Base-by-base conservation (phyloP, 64 coral and sea anemone species). In the Actinia equina region DNA sequence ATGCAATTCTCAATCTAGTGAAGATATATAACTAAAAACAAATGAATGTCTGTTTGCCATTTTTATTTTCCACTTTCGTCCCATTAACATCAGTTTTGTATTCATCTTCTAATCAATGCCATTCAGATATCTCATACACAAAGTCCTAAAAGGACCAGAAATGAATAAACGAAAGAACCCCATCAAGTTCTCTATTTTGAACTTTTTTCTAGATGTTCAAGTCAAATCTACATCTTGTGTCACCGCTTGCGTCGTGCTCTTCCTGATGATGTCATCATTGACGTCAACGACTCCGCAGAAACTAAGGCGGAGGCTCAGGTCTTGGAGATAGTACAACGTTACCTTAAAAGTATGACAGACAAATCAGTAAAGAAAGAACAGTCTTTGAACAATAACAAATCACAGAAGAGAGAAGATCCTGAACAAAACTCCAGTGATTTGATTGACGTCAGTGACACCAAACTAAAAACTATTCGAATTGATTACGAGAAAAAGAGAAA, bases 211-310 rank as follows among this genome's bases (percentile, higher is more conserved):
- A 74, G 69, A 74, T 41, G 26, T 74, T 41, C 69, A 74, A 74
- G 69, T 74, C 78, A 81, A n/a, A 52, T 52, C 22, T 52, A 81
- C 49, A 37, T 52, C 49, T 19, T 81, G 5, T 18, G 52, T 52
- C 78, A 81, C 78, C 17, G 27, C 52, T 22, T 81, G 18, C 78
- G 78, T 81, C 16, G 52, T 11, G 43, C 43, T 81, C 49, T 81
- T 14, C 78, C 78, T 81, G 78, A 81, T 52, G 78, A 81, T n/a
- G 43, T 81, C 41, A 81, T n/a, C 45, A 81, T 81, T 49, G 22
- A 81, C 18, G 49, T 52, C 78, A 81, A 23, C 52, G 16, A 52
- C 7, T 17, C 16, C 19, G 27, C 20, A 3, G 15, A 52, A 81
- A 16, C 19, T 4, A 81, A 49, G 43, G 78, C 41, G 0, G 78